phyloP scores from a whole-genome alignment of 2,113 vertebrate species.

The Phocoena phocoena region DNA sequence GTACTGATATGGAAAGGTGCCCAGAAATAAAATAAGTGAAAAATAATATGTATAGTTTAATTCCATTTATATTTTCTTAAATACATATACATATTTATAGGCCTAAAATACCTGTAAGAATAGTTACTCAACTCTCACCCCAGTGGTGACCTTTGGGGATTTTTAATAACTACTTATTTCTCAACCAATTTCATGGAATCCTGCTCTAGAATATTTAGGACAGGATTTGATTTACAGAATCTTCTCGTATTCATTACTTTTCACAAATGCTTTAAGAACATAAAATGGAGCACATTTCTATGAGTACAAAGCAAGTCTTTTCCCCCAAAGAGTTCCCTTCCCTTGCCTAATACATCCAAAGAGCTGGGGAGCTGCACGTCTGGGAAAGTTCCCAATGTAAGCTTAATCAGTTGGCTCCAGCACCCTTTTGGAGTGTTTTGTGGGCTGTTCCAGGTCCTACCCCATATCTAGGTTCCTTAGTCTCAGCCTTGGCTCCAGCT shows the following conservation, averaged over 20 bases:
- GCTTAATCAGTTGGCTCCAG: not conserved
- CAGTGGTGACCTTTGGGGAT: not conserved
- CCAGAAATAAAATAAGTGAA: slow-evolving; percentile 19
- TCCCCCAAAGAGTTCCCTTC: not conserved
- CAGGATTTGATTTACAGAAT: not conserved
- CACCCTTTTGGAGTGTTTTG: not conserved
- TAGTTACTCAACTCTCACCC: not conserved
- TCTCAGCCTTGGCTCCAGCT: slow-evolving; percentile 64
- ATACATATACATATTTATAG: not conserved
- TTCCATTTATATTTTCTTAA: slow-evolving; percentile 12
- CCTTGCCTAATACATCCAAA: slow-evolving; percentile 14
- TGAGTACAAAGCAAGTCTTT: slow-evolving; percentile 4
- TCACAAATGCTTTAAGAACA: not conserved
- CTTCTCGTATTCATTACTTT: not conserved
- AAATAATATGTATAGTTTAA: not conserved
- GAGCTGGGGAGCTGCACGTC: not conserved
- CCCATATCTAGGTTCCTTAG: not conserved
- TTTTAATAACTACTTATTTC: not conserved
- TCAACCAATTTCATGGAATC: slow-evolving; percentile 14
- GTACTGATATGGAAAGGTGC: not conserved
- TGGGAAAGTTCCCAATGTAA: not conserved
- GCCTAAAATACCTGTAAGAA: not conserved
- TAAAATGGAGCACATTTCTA: not conserved
- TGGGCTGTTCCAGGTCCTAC: not conserved
- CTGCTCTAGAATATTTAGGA: slow-evolving; percentile 29